Conservation (phyloP, 2,113 vertebrate genomes). For the Sprattus sprattus region DNA sequence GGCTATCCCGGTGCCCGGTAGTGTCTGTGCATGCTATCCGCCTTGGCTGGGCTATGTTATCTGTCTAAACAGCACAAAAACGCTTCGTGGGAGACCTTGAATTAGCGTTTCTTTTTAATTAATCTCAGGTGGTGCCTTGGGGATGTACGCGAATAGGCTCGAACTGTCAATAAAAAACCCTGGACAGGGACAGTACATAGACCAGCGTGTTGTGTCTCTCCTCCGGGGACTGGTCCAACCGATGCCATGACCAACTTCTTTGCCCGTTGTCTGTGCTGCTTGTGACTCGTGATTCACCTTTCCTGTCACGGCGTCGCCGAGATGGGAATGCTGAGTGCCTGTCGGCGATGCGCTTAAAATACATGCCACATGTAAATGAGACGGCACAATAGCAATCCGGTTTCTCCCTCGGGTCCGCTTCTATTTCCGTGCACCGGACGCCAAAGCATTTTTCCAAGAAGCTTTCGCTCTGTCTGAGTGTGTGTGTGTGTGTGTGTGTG, state of each 20-base stretch:
- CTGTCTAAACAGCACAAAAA: neutral
- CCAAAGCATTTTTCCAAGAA: neutral
- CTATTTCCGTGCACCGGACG: neutral
- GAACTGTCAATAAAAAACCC: neutral
- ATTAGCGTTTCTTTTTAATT: neutral
- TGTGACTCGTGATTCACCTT: neutral
- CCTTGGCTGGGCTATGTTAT: neutral
- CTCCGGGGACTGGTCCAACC: neutral
- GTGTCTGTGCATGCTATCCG: neutral
- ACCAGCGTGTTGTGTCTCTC: neutral
- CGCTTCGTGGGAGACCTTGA: neutral
- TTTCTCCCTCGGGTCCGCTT: neutral
- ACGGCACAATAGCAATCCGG: neutral
- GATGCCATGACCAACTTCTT: neutral
- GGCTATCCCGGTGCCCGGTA: neutral
- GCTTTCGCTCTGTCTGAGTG: neutral
- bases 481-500: neutral
- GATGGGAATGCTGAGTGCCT: neutral
- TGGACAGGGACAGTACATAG: no score
- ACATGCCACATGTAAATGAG: neutral
- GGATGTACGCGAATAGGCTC: neutral
- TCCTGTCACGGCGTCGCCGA: neutral
- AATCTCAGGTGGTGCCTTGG: neutral
- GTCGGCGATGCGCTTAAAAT: neutral
- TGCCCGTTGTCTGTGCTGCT: neutral